Percentiles rank a stretch among this genome's conserved stretches.
These are phyloP conservation scores for Paragorgia papillata DNA, from an alignment of 92 coral and sea anemone genomes.

Conservation along the genomic window DNA sequence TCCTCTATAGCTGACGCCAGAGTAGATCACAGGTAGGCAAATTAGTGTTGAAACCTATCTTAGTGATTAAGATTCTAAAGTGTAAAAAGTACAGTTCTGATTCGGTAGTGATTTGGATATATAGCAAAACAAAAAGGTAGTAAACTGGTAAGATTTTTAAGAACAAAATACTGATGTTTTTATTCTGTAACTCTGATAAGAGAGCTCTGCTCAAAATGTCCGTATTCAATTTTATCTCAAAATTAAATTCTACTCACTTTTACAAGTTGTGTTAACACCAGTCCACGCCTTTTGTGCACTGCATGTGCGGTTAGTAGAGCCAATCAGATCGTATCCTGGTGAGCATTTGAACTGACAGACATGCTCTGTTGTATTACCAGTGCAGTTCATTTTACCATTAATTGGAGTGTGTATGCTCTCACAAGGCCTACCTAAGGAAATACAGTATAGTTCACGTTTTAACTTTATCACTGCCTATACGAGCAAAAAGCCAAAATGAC, in stretches of 20 bases:
- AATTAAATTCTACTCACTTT: conserved; percentile 35
- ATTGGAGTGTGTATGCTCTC: conserved; percentile 46
- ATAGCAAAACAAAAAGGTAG: not conserved
- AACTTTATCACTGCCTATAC: no score
- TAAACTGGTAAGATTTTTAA: not conserved
- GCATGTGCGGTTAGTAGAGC: conserved; percentile 63
- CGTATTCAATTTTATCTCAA: no score
- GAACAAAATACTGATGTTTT: no score
- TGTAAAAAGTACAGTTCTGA: not conserved
- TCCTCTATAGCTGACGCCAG: no score
- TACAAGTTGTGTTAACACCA: conserved; percentile 58
- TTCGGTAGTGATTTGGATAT: not conserved
- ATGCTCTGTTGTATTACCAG: conserved; percentile 69
- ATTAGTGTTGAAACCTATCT: no score
- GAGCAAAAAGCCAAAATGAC: no score
- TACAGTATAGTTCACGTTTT: not conserved
- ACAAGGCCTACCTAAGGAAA: conserved; percentile 65
- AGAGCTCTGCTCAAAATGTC: no score
- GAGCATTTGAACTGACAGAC: conserved; percentile 63
- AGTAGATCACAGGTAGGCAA: no score
- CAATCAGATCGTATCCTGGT: conserved; percentile 70
- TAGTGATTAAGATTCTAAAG: no score
- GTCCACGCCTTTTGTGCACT: conserved; percentile 62
- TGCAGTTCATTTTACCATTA: conserved; percentile 65
- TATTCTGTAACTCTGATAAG: no score